Evolutionary conservation across 2,888 invertebrate species (phyloP).

Genomic region (Rhingia rostrata): DNA sequence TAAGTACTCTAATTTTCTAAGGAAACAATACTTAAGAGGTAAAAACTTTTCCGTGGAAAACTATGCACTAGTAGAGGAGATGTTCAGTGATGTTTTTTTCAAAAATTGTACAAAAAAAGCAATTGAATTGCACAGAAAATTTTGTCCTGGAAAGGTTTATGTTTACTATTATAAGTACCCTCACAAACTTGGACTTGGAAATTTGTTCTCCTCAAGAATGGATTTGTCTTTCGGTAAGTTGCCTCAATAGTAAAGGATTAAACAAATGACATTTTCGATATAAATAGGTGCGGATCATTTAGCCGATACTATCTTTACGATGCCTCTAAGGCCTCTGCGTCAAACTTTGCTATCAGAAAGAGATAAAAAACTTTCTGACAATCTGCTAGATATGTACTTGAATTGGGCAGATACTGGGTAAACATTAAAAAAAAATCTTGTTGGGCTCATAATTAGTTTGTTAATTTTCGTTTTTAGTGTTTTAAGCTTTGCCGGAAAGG

Average conservation of each 20-base stretch:
- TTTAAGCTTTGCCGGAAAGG: constrained; percentile 11
- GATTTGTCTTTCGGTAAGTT: constrained; percentile 84
- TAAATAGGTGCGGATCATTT: constrained; percentile 47
- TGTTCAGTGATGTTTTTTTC: constrained; percentile 87
- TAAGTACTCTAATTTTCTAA: constrained; percentile 74
- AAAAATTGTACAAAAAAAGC: constrained; percentile 85
- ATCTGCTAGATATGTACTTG: constrained; percentile 30
- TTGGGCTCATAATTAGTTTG: background rate
- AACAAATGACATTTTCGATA: background rate
- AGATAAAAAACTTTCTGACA: constrained; percentile 20
- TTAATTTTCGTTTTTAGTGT: constrained; percentile 3
- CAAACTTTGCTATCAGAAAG: constrained; percentile 6
- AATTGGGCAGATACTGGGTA: constrained; percentile 42
- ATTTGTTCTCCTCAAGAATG: constrained; percentile 83
- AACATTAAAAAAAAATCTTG: background rate
- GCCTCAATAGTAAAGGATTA: background rate
- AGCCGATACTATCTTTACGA: constrained; percentile 37
- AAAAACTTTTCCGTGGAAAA: constrained; percentile 83
- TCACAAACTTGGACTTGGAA: constrained; percentile 85
- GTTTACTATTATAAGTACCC: constrained; percentile 87
- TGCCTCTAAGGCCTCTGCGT: background rate
- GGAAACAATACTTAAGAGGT: constrained; percentile 74
- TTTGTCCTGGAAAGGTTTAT: constrained; percentile 85
- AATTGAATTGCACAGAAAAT: constrained; percentile 85
- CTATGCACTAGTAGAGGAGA: constrained; percentile 82